Conservation (phyloP, 2,888 invertebrate species). For the Leistus spinibarbis region DNA sequence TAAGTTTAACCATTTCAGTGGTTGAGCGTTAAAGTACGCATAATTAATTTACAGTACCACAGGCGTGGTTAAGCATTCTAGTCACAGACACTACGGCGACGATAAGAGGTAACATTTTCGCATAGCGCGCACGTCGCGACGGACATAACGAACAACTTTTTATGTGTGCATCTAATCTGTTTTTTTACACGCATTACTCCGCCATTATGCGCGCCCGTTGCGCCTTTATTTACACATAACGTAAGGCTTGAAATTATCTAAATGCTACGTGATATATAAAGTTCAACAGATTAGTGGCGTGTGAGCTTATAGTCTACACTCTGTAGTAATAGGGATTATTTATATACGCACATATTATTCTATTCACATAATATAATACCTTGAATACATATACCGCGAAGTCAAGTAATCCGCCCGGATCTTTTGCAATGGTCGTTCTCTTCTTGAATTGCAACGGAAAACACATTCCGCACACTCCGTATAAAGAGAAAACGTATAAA, state of each 20-base stretch:
- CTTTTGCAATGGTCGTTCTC: not conserved
- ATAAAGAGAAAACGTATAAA: not conserved
- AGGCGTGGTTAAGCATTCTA: slow-evolving; percentile 29
- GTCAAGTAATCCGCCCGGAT: not conserved
- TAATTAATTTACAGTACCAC: slow-evolving; percentile 37
- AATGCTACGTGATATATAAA: slow-evolving; percentile 15
- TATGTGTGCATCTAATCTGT: slow-evolving; percentile 31
- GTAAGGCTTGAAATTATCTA: slow-evolving; percentile 28
- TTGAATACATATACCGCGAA: not conserved
- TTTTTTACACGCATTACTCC: slow-evolving; percentile 30
- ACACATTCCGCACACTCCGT: not conserved
- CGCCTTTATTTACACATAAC: slow-evolving; percentile 21
- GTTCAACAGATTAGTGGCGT: slow-evolving; percentile 2
- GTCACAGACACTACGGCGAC: slow-evolving; percentile 1
- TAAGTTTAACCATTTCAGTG: slow-evolving; percentile 34
- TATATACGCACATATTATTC: not conserved
- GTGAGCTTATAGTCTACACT: not conserved
- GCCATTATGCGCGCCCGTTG: slow-evolving; percentile 9
- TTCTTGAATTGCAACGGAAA: not conserved
- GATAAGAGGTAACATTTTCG: not conserved
- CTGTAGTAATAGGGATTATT: not conserved
- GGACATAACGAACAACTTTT: slow-evolving; percentile 7
- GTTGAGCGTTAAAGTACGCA: slow-evolving; percentile 30
- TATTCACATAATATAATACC: not conserved
- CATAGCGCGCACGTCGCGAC: not conserved